Evolutionary conservation across 2,888 invertebrate species (phyloP).

Genomic region (Phymatocera aterrima): DNA sequence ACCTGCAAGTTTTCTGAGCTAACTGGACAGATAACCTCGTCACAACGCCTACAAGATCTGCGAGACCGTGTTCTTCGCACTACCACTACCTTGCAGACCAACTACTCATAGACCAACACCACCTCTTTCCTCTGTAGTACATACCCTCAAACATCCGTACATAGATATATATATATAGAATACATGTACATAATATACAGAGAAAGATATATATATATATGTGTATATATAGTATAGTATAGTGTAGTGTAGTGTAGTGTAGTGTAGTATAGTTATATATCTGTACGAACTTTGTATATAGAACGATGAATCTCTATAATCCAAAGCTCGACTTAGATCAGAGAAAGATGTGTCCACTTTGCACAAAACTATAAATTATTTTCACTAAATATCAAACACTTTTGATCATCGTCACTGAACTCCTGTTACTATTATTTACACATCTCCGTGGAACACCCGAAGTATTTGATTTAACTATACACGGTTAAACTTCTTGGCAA

Average conservation of each 20-base stretch:
- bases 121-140: constrained; percentile 19
- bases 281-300: constrained; percentile 30
- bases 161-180: constrained; percentile 16
- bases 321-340: constrained; percentile 1
- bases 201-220: neutral
- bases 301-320: constrained; percentile 31
- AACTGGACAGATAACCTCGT: constrained; percentile 45
- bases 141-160: constrained; percentile 21
- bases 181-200: constrained; percentile 7
- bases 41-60: constrained; percentile 45
- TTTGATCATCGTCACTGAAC: neutral
- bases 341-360: neutral
- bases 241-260: too few species aligned
- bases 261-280: neutral
- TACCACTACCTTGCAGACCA: constrained; percentile 21
- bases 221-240: neutral
- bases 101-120: constrained; percentile 30
- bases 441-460: neutral
- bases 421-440: neutral
- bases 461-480: constrained; percentile 21
- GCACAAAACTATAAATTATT: neutral
- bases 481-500: constrained; percentile 42
- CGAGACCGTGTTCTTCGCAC: constrained; percentile 34
- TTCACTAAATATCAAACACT: neutral
- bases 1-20: constrained; percentile 30